Evolutionary conservation across 2,797 vertebrate genomes (phyloP).

Genomic region (Brachymystax lenok): DNA sequence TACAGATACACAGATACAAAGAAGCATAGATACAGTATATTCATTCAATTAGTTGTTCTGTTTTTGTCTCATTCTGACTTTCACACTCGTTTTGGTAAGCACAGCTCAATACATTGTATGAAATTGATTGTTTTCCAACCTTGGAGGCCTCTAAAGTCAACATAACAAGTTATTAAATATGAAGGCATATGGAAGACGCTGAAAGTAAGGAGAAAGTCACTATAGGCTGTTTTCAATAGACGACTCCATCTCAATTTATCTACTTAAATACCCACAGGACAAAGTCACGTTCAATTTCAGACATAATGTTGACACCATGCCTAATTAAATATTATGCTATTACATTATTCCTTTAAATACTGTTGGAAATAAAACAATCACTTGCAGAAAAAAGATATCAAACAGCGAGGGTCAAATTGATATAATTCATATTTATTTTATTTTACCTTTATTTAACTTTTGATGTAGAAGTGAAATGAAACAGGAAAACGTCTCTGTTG

Average conservation of each 20-base stretch:
- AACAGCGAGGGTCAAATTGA: background rate
- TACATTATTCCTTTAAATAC: background rate
- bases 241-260: background rate
- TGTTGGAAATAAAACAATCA: background rate
- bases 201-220: background rate
- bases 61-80: constrained; percentile 1
- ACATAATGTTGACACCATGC: constrained; percentile 1
- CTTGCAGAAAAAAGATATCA: background rate
- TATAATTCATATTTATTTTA: background rate
- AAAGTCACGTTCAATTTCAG: background rate
- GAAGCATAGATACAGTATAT: background rate
- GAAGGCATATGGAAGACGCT: constrained; percentile 10
- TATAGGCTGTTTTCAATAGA: background rate
- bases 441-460: no score
- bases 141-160: constrained; percentile 12
- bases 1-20: background rate
- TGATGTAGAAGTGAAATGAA: constrained; percentile 28
- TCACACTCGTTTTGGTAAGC: constrained; percentile 21
- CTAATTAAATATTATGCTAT: background rate
- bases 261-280: background rate
- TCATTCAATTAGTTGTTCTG: background rate
- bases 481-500: constrained; percentile 27
- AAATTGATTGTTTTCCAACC: constrained; percentile 20
- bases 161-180: constrained; percentile 3
- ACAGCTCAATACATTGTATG: constrained; percentile 15